phyloP scores from a whole-genome alignment of 2,888 invertebrate genomes.

The Unio delphinus region DNA sequence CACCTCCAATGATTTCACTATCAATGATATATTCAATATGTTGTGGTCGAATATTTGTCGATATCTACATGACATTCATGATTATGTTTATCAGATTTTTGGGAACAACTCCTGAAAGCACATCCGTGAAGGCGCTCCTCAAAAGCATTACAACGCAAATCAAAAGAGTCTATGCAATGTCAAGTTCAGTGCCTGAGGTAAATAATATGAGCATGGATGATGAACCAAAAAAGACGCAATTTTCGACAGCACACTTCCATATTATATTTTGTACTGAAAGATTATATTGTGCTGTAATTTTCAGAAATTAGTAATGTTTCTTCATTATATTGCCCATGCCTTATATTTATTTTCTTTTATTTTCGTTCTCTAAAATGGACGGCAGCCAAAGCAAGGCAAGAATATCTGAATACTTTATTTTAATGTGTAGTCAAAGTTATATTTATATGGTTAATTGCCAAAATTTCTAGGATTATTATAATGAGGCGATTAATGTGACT shows the following conservation, averaged over 20 bases:
- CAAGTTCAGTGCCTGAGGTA: conserved; percentile 31
- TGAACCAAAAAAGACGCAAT: not conserved
- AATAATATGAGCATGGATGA: not conserved
- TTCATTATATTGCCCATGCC: not conserved
- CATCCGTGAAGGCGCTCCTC: conserved; percentile 47
- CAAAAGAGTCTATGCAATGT: conserved; percentile 26
- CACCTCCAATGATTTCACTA: too few relatives aligned
- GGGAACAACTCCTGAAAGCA: conserved; percentile 60
- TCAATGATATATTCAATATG: too few relatives aligned
- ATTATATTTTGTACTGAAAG: too few relatives aligned
- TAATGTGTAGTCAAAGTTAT: too few relatives aligned
- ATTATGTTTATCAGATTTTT: conserved; percentile 49
- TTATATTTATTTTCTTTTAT: not conserved
- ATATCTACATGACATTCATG: not conserved
- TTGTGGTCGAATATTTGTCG: too few relatives aligned
- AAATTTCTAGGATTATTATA: too few relatives aligned
- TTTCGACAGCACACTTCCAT: not conserved
- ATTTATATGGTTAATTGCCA: too few relatives aligned
- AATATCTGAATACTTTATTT: too few relatives aligned
- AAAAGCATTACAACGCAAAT: conserved; percentile 45
- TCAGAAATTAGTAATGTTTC: not conserved
- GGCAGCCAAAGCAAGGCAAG: too few relatives aligned
- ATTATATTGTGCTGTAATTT: too few relatives aligned
- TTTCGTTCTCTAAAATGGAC: too few relatives aligned
- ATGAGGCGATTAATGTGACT: too few relatives aligned